These are phyloP conservation scores for Chaunax sp. DNA, from an alignment of 2,797 vertebrate genomes.

Conservation along the genomic window DNA sequence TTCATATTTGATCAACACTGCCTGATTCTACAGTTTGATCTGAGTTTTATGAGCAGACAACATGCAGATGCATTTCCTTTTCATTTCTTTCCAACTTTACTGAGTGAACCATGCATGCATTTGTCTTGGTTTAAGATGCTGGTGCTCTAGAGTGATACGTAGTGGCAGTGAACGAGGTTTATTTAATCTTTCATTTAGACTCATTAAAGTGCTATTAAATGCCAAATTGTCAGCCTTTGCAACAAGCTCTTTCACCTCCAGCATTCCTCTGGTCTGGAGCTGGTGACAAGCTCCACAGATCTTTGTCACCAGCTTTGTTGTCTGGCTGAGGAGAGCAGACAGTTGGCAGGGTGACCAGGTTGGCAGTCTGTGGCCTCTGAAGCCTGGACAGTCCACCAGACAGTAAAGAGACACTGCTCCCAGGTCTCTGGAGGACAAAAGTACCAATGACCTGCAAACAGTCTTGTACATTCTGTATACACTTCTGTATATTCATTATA, in stretches of 20 bases:
- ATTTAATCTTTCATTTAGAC: too few species aligned
- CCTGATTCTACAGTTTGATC: too few species aligned
- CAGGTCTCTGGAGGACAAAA: slow-evolving; percentile 77
- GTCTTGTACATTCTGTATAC: not conserved
- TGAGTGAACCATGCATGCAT: too few species aligned
- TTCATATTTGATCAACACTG: too few species aligned
- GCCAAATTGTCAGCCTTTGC: slow-evolving; percentile 24
- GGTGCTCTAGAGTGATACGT: too few species aligned
- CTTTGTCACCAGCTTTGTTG: slow-evolving; percentile 43
- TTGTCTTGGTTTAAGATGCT: too few species aligned
- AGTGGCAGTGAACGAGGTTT: too few species aligned
- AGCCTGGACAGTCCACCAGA: slow-evolving; percentile 60
- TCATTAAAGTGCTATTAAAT: slow-evolving; percentile 25
- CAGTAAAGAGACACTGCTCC: slow-evolving; percentile 79
- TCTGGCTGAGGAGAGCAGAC: slow-evolving; percentile 44
- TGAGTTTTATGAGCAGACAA: too few species aligned
- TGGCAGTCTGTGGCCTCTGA: slow-evolving; percentile 53
- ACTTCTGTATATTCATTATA: not conserved
- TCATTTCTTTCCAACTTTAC: too few species aligned
- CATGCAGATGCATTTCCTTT: too few species aligned
- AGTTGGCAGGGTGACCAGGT: slow-evolving; percentile 75
- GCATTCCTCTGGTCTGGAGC: slow-evolving; percentile 41
- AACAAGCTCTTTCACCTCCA: slow-evolving; percentile 53
- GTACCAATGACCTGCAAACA: not conserved
- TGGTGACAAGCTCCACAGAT: slow-evolving; percentile 25